phyloP scores from a whole-genome alignment of 2,113 vertebrate genomes.

The Nematolebias whitei region DNA sequence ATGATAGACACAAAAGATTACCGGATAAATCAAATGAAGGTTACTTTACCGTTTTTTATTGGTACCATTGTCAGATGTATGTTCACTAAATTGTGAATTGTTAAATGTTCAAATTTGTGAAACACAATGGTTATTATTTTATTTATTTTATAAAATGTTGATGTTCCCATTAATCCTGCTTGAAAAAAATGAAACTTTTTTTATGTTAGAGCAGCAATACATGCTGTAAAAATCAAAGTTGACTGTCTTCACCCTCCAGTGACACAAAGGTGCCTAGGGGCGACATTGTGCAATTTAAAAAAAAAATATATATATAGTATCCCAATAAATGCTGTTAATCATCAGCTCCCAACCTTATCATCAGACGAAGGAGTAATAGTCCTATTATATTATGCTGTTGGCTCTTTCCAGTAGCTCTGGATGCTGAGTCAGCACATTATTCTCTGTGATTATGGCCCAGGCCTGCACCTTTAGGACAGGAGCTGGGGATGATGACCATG shows the following conservation, averaged over 20 bases:
- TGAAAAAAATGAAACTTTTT: not conserved
- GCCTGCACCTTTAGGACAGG: conserved; percentile 44
- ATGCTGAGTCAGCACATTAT: conserved; percentile 57
- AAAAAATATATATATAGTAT: conserved; percentile 40
- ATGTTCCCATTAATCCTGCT: not conserved
- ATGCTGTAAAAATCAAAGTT: conserved; percentile 16
- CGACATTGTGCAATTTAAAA: conserved; percentile 41
- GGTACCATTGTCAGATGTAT: no score
- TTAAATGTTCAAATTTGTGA: not conserved
- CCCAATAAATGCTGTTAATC: conserved; percentile 42
- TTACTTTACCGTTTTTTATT: no score
- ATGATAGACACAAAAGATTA: no score
- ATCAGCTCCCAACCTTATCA: conserved; percentile 63
- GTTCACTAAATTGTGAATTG: no score
- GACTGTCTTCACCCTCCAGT: conserved; percentile 14
- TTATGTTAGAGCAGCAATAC: not conserved
- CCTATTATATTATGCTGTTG: conserved; percentile 57
- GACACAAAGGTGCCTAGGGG: conserved; percentile 39
- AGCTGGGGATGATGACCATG: conserved; percentile 36
- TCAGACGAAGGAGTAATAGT: conserved; percentile 50
- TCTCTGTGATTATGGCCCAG: conserved; percentile 35
- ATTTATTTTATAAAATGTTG: not conserved
- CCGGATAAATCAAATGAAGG: no score
- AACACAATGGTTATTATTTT: not conserved
- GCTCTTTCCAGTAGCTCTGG: conserved; percentile 58